These are phyloP conservation scores for Boloria selene DNA, from an alignment of 2,888 invertebrate genomes.

Conservation along the genomic window DNA sequence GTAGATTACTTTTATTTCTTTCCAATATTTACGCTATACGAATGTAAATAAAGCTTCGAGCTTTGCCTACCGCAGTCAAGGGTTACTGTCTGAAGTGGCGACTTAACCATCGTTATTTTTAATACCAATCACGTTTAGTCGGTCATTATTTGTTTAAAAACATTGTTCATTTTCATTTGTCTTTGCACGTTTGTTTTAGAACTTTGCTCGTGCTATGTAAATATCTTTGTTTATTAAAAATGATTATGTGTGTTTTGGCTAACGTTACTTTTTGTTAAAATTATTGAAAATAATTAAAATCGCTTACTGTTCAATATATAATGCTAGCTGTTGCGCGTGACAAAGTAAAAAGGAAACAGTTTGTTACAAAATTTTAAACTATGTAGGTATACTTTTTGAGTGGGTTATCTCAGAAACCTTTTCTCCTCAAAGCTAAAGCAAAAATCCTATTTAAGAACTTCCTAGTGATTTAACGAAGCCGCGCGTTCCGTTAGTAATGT, in stretches of 20 bases:
- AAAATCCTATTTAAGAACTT: no score
- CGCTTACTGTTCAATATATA: no score
- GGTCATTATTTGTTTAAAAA: slow-evolving; percentile 73
- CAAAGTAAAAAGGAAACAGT: no score
- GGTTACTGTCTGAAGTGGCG: slow-evolving; percentile 68
- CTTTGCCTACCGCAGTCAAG: slow-evolving; percentile 73
- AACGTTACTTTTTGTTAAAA: no score
- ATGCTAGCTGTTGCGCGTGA: no score
- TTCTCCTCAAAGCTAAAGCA: no score
- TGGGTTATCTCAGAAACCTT: neutral
- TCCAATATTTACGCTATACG: slow-evolving; percentile 22
- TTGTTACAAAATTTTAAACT: no score
- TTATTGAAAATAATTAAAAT: no score
- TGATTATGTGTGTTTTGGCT: neutral
- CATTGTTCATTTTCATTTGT: slow-evolving; percentile 59
- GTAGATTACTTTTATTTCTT: slow-evolving; percentile 14
- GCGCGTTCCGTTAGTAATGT: no score
- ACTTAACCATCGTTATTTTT: slow-evolving; percentile 67
- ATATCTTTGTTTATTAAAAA: neutral
- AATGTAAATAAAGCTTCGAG: slow-evolving; percentile 32
- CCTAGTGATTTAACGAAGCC: no score
- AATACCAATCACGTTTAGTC: slow-evolving; percentile 59
- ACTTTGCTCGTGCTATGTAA: slow-evolving; percentile 2
- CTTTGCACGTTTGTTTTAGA: slow-evolving; percentile 38
- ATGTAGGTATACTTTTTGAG: no score